phyloP scores from a whole-genome alignment of 2,113 vertebrate species.

The Panurus biarmicus region DNA sequence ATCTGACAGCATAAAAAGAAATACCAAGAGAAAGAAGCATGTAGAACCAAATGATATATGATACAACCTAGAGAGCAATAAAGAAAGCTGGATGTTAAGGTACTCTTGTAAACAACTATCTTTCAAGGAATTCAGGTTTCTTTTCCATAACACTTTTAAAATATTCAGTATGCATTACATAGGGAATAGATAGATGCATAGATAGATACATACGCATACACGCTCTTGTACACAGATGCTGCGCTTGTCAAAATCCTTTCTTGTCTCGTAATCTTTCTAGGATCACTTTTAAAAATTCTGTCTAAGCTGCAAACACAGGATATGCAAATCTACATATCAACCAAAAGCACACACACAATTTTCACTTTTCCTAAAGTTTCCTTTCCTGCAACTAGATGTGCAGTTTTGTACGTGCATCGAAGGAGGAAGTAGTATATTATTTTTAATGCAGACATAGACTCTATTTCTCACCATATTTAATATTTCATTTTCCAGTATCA shows the following conservation, averaged over 20 bases:
- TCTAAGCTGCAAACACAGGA: conserved; percentile 25
- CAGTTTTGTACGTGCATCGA: not conserved
- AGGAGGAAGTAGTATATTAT: not conserved
- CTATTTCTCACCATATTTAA: not conserved
- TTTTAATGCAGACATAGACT: not conserved
- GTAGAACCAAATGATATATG: conserved; percentile 70
- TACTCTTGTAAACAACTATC: conserved; percentile 54
- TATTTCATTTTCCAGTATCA: not conserved
- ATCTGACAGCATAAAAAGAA: conserved; percentile 74
- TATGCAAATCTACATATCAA: conserved; percentile 12
- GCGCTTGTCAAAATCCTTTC: conserved; percentile 29
- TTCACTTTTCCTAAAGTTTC: not conserved
- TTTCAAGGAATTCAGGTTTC: conserved; percentile 57
- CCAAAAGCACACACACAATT: not conserved
- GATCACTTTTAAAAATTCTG: conserved; percentile 37
- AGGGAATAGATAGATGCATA: conserved; percentile 53
- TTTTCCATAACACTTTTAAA: conserved; percentile 48
- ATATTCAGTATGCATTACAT: conserved; percentile 48
- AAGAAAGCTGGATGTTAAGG: conserved; percentile 54
- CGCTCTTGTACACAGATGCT: conserved; percentile 31
- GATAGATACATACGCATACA: not conserved
- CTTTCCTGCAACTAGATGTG: not conserved
- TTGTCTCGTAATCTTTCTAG: conserved; percentile 4
- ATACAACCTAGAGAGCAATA: conserved; percentile 60
- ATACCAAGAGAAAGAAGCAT: conserved; percentile 63